Percentiles rank a stretch among this genome's conserved stretches.
phyloP scores from a whole-genome alignment of 2,113 vertebrate genomes.

The Phrynosoma platyrhinos region DNA sequence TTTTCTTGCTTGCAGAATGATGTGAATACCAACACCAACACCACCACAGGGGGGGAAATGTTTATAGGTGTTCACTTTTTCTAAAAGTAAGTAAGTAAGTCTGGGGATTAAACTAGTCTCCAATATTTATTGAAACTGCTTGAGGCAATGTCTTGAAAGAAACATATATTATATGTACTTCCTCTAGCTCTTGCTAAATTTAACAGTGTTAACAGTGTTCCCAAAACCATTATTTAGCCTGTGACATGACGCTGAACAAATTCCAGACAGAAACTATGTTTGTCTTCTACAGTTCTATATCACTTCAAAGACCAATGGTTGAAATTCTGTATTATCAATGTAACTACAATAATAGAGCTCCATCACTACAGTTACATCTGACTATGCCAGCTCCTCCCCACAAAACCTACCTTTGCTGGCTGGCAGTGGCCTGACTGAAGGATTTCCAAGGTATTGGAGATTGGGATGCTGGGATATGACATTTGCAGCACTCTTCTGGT shows the following conservation, averaged over 20 bases:
- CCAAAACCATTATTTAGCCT: conserved; percentile 48
- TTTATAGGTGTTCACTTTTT: neutral
- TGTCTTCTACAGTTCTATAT: neutral
- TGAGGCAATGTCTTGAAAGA: conserved; percentile 50
- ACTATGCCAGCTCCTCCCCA: too few species aligned
- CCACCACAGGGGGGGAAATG: neutral
- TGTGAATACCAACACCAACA: neutral
- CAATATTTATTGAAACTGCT: conserved; percentile 47
- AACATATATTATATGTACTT: conserved; percentile 18
- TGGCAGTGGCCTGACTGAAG: too few species aligned
- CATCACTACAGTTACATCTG: too few species aligned
- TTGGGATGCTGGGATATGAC: too few species aligned
- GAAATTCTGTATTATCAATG: too few species aligned
- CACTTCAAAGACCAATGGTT: too few species aligned
- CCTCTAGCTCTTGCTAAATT: conserved; percentile 53
- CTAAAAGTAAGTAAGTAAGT: neutral
- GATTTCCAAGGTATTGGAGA: too few species aligned
- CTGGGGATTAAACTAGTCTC: conserved; percentile 31
- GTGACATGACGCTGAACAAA: conserved; percentile 37
- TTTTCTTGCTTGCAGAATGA: neutral
- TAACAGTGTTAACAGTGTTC: conserved; percentile 5
- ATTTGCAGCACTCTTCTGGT: too few species aligned
- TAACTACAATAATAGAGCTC: too few species aligned
- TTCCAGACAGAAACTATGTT: neutral
- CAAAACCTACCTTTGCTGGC: too few species aligned